Evolutionary conservation across 2,113 vertebrate genomes (phyloP), one percentile per base, ranked within the genome.

Genomic region (Strix aluco): DNA sequence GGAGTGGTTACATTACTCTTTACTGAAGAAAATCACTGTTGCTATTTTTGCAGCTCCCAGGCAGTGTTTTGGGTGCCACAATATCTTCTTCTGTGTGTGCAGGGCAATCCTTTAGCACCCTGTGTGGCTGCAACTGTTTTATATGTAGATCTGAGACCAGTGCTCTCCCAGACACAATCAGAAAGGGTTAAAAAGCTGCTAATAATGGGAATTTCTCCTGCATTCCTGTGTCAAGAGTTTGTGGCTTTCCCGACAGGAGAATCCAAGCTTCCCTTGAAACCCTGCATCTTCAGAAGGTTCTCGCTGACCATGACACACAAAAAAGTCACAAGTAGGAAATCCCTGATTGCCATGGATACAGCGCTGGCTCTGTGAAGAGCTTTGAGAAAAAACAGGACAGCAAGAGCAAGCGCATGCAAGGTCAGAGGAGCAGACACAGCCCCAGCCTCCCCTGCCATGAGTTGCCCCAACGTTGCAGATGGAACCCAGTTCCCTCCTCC

Each of bases 261-360:
- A 84, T 42, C 29, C 52, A 46, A 52, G 47, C 6, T 83, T 66
- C 30, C 29, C 58, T 57, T 72, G 34, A 70, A 86, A 59, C 8
- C 9, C 32, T 36, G 25, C 12, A 4, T 42, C 78, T 75, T 70
- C 81, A 82, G 30, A 38, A 79, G 38, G 34, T 57, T 72, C 65
- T 74, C 0, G 0, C n/a, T 61, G 71, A 25, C 66, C 20, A 7
- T 13, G 18, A 40, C 36, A 46, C 0, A 1, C 29, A 30, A 69
- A 40, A 47, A 84, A 88, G 57, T 16, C 46, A 11, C 34, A 20
- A 66, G 29, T 4, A 44, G 66, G 61, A 88, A 89, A 38, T 16
- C 30, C n/a, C 19, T 0, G 2, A 46, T 79, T 58, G 81, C 77
- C 86, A 70, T 83, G 71, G 81, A 83, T 65, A 82, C 72, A 22